These are phyloP conservation scores for Crypturellus undulatus DNA, from an alignment of 2,113 vertebrate genomes.

Conservation along the genomic window DNA sequence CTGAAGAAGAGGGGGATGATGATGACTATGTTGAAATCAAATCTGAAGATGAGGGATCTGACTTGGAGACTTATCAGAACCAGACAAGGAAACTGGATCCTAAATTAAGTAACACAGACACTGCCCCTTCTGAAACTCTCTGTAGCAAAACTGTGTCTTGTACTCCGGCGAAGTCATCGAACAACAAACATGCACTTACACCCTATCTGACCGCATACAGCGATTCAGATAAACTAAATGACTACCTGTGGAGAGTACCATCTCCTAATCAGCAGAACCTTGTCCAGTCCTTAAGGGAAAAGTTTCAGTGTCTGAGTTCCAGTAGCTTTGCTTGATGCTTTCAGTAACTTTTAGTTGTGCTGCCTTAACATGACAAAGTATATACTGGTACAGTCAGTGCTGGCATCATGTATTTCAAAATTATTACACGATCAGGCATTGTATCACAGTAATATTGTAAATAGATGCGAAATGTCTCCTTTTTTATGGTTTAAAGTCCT, in stretches of 20 bases:
- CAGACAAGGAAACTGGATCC: slow-evolving; percentile 42
- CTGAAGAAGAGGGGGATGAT: slow-evolving; percentile 84
- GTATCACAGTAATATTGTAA: slow-evolving; percentile 39
- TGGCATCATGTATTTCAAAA: slow-evolving; percentile 51
- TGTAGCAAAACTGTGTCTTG: slow-evolving; percentile 47
- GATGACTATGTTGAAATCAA: slow-evolving; percentile 98
- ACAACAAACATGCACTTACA: slow-evolving; percentile 62
- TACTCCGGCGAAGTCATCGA: slow-evolving; percentile 74
- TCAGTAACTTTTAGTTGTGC: background rate
- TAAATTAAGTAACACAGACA: background rate
- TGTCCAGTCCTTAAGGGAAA: slow-evolving; percentile 94
- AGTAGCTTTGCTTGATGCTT: slow-evolving; percentile 90
- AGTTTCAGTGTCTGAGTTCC: slow-evolving; percentile 97
- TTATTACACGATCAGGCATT: slow-evolving; percentile 28
- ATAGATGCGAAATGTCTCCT: slow-evolving; percentile 37
- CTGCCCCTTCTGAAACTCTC: slow-evolving; percentile 32
- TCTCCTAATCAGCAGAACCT: slow-evolving; percentile 91
- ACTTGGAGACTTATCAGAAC: slow-evolving; percentile 51
- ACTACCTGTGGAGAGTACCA: slow-evolving; percentile 91
- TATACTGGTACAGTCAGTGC: slow-evolving; percentile 20
- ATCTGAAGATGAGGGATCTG: slow-evolving; percentile 90
- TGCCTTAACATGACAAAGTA: background rate
- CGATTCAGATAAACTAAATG: slow-evolving; percentile 85
- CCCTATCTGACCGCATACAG: slow-evolving; percentile 68
- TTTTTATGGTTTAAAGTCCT: slow-evolving; percentile 25